A percentile compares a stretch with the other conserved stretches of the same genome.
Evolutionary conservation across 2,797 vertebrate genomes (phyloP).

Genomic region (Antrozous pallidus): DNA sequence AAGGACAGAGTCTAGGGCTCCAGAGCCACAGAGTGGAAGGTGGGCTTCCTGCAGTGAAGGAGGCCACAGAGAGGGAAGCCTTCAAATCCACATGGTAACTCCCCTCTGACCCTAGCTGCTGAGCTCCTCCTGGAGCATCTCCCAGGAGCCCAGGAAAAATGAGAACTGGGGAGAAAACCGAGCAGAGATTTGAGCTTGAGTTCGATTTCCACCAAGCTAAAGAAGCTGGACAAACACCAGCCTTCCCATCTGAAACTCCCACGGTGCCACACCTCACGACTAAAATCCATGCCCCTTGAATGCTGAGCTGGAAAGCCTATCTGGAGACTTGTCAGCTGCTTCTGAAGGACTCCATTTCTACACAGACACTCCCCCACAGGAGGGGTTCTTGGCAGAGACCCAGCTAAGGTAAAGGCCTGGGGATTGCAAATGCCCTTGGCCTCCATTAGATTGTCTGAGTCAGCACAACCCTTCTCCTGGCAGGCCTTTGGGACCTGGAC

Average conservation of each 20-base stretch:
- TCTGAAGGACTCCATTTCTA: neutral
- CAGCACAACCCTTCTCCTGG: neutral
- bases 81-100: neutral
- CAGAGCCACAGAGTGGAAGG: neutral
- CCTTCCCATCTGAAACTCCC: neutral
- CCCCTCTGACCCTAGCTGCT: neutral
- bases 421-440: neutral
- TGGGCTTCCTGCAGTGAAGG: neutral
- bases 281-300: neutral
- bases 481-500: neutral
- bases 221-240: neutral
- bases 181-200: neutral
- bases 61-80: neutral
- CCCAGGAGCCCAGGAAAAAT: neutral
- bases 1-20: neutral
- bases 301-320: neutral
- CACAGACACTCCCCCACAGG: neutral
- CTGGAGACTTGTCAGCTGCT: neutral
- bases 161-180: neutral
- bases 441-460: neutral
- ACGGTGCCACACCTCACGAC: neutral
- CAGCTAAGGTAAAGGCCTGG: neutral
- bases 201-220: neutral
- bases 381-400: neutral
- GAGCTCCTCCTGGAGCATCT: neutral